These are phyloP conservation scores for Melitaea athalia DNA, from an alignment of 2,888 invertebrate genomes.

Conservation along the genomic window DNA sequence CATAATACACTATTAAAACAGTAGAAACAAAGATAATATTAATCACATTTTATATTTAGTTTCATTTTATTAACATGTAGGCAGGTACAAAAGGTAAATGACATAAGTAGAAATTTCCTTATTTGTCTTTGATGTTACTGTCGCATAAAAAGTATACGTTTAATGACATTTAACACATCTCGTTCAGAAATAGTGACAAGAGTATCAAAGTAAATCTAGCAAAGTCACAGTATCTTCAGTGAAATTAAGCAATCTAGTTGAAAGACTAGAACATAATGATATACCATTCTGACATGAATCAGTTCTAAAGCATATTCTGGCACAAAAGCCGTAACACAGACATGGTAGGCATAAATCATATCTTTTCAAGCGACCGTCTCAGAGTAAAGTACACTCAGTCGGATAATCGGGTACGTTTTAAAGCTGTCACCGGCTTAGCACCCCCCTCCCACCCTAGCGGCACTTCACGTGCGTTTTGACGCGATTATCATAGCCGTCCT, in stretches of 20 bases:
- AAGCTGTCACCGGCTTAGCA: slow-evolving; percentile 72
- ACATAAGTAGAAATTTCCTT: background rate
- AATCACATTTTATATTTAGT: too few relatives aligned
- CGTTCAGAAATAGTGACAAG: background rate
- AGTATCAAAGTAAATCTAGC: background rate
- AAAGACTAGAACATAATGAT: slow-evolving; percentile 9
- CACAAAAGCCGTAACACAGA: slow-evolving; percentile 30
- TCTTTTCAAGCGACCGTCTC: slow-evolving; percentile 51
- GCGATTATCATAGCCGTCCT: slow-evolving; percentile 81
- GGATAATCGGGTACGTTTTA: slow-evolving; percentile 79
- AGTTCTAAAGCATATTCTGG: slow-evolving; percentile 15
- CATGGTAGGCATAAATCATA: slow-evolving; percentile 62
- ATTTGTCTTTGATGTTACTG: background rate
- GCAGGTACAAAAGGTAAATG: too few relatives aligned
- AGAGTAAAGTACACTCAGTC: slow-evolving; percentile 66
- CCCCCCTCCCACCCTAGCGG: slow-evolving; percentile 43
- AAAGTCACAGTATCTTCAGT: background rate
- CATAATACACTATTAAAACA: too few relatives aligned
- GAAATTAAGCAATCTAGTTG: slow-evolving; percentile 3
- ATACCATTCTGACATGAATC: slow-evolving; percentile 13
- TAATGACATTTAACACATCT: background rate
- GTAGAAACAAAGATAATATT: too few relatives aligned
- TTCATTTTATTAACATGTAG: too few relatives aligned
- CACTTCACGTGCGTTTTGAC: slow-evolving; percentile 82
- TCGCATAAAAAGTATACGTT: too few relatives aligned